Conservation (phyloP, 2,888 invertebrate genomes). For the Drosophila atripex region DNA sequence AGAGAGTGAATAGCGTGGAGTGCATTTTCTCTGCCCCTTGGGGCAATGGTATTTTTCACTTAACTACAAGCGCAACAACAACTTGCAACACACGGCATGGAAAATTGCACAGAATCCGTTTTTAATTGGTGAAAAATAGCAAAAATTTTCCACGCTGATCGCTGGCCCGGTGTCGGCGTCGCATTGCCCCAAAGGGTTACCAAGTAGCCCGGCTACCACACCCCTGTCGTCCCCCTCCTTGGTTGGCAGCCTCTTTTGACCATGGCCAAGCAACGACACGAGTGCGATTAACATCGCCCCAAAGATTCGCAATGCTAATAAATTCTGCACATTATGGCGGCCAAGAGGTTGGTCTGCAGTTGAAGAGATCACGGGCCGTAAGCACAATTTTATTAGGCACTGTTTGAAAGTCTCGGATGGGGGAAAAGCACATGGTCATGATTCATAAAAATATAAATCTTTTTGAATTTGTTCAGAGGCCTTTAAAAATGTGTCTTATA, state of each 20-base stretch:
- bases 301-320: slow-evolving; percentile 76
- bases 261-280: slow-evolving; percentile 34
- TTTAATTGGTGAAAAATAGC: slow-evolving; percentile 77
- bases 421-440: background rate
- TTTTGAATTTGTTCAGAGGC: background rate
- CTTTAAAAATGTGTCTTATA: background rate
- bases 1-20: background rate
- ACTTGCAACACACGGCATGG: slow-evolving; percentile 44
- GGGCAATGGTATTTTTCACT: slow-evolving; percentile 59
- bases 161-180: slow-evolving; percentile 24
- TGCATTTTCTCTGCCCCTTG: slow-evolving; percentile 14
- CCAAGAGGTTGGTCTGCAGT: slow-evolving; percentile 30
- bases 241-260: slow-evolving; percentile 19
- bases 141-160: slow-evolving; percentile 68
- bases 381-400: slow-evolving; percentile 13
- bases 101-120: slow-evolving; percentile 71
- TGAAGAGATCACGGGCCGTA: slow-evolving; percentile 22
- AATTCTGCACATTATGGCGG: slow-evolving; percentile 65
- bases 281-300: slow-evolving; percentile 66
- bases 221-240: slow-evolving; percentile 14
- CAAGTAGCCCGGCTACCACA: slow-evolving; percentile 47
- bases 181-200: slow-evolving; percentile 35
- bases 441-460: background rate
- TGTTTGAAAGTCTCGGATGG: slow-evolving; percentile 4
- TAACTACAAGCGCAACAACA: slow-evolving; percentile 44